phyloP scores from a whole-genome alignment of 2,113 vertebrate genomes.

The Tiliqua scincoides region DNA sequence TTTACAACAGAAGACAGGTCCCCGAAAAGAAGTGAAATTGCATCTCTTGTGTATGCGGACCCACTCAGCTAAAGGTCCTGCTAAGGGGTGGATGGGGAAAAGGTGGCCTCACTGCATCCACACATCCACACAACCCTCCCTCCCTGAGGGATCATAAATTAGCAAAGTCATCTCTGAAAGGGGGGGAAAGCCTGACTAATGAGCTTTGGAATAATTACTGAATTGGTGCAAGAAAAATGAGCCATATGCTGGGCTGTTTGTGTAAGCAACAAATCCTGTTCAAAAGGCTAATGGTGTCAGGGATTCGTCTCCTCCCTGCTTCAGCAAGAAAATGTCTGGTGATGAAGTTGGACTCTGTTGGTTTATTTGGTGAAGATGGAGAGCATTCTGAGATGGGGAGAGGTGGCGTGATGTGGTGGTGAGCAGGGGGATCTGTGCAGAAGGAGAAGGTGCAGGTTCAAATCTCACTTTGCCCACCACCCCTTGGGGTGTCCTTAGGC shows the following conservation, averaged over 20 bases:
- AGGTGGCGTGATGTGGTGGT: neutral
- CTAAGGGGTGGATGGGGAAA: neutral
- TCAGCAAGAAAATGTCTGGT: neutral
- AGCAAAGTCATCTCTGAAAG: constrained; percentile 45
- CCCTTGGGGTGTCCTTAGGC: neutral
- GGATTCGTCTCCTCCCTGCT: constrained; percentile 5
- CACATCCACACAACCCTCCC: neutral
- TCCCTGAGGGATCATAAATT: constrained; percentile 33
- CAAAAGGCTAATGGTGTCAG: constrained; percentile 13
- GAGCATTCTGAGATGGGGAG: constrained; percentile 18
- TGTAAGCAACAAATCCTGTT: constrained; percentile 17
- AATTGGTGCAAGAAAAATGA: constrained; percentile 34
- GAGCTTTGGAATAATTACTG: constrained; percentile 50
- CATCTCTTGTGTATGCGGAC: neutral
- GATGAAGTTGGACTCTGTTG: constrained; percentile 1
- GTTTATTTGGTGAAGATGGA: neutral
- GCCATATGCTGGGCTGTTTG: neutral
- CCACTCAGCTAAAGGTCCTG: neutral
- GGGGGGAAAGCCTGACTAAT: constrained; percentile 30
- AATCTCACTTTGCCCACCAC: neutral
- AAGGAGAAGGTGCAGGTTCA: neutral
- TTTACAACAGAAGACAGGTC: no score
- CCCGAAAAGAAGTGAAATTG: no score
- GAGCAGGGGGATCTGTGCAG: no score
- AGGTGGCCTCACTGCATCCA: neutral